Percentiles rank a stretch among this genome's conserved stretches.
Evolutionary conservation across 64 coral and sea anemone genomes (phyloP).

Genomic region (Actinia tenebrosa): DNA sequence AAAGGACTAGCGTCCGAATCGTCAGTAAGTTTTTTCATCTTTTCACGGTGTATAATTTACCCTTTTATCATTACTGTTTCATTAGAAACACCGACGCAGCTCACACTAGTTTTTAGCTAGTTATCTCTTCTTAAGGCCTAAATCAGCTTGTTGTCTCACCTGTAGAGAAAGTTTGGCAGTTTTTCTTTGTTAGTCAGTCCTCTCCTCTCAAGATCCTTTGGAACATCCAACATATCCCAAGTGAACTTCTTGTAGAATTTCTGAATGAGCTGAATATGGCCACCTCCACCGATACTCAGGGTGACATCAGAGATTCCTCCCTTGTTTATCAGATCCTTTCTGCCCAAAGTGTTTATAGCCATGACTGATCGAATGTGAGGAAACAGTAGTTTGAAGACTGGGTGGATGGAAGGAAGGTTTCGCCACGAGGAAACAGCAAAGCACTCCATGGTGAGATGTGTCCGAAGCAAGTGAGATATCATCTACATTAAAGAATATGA

Average conservation of each 20-base stretch:
- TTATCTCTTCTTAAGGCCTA: no score
- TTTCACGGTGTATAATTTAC: no score
- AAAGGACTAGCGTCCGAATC: no score
- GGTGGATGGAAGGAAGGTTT: conserved; percentile 80
- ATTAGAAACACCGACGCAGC: no score
- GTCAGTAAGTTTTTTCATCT: no score
- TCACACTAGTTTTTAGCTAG: no score
- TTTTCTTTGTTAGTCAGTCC: conserved; percentile 63
- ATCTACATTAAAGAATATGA: conserved; percentile 44
- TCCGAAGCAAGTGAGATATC: conserved; percentile 60
- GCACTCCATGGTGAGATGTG: conserved; percentile 76
- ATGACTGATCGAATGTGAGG: conserved; percentile 71
- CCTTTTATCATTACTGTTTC: no score
- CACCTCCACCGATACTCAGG: conserved; percentile 76
- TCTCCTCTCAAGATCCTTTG: conserved; percentile 54
- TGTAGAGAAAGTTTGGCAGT: conserved; percentile 79
- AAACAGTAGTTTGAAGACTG: conserved; percentile 81
- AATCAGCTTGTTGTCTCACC: conserved; percentile 22
- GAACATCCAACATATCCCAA: conserved; percentile 75
- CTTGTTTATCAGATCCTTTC: conserved; percentile 57
- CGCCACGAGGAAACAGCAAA: conserved; percentile 87
- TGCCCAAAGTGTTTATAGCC: conserved; percentile 75
- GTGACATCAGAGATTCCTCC: conserved; percentile 65
- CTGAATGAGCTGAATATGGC: conserved; percentile 70
- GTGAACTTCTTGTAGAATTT: conserved; percentile 80